Evolutionary conservation across 2,113 vertebrate genomes (phyloP), one percentile per base, ranked within the genome.

Genomic region (Pachypanchax playfairii): DNA sequence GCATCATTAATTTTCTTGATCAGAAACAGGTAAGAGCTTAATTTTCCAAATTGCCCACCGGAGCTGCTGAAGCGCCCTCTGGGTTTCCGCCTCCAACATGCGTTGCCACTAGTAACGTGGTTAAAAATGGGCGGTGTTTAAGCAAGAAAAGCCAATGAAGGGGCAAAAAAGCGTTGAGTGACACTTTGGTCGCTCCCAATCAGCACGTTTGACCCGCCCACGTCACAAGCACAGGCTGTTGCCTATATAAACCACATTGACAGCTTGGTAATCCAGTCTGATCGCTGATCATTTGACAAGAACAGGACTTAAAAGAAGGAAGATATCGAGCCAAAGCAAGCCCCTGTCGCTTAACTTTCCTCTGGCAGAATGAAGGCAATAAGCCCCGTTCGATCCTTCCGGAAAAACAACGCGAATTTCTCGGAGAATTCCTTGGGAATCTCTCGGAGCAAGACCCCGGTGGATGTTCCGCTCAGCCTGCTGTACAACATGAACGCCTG

Each of bases 401-500:
- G 96, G 90, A 98, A 95, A 92, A 90, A 53, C 83, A 93, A 63
- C 91, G 82, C 83, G 54, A 93, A 86, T 61, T 86, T 96, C 63
- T 94, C 96, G 41, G 96, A 99, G 70, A 96, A 96, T 89, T 91
- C 91, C 79, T 87, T 98, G 87, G 95, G 96, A 72, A 95, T 98
- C 85, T 95, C 97, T 59, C 93, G 96, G 73, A 96, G 95, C 93
- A 98, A 99, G 77, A 95, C 95, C 70, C 95, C 96, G 35, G 95
- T 94, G 92, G 97, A 99, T 29, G 97, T 98, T 80, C 95, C 96
- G 5, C 92, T 98, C 87, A 97, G 96, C 84, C 91, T 99, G 75
- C 93, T 99, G 25, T 98, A 98, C 92, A 98, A 99, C 86, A 99
- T 99, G 97, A 98, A 98, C 85, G 96, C 98, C 89, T 99, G 97